Evolutionary conservation across 2,113 vertebrate genomes (phyloP), one percentile per base, ranked within the genome.

Genomic region (Gadus chalcogrammus): DNA sequence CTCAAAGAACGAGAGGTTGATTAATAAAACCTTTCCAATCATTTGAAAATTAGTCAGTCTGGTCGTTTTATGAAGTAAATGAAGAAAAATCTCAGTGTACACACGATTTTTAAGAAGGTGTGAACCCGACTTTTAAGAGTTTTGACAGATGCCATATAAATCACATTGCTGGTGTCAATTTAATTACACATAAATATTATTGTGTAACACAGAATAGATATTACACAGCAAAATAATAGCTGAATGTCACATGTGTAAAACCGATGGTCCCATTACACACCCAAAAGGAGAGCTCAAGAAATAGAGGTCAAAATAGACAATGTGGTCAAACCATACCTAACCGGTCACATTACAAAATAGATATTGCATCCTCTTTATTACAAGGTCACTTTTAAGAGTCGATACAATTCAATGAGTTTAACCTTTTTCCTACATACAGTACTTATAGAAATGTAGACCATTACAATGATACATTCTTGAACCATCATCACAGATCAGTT

Each of bases 401-500:
- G 80, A 79, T 69, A 74, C 79, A 84, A 78, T 80, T 76, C 81
- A 81, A 82, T 72, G 17, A 68, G 60, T 22, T 71, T 59, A n/a
- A 56, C 15, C 42, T 72, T 79, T 77, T 65, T 73, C 17, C 17
- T 68, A 79, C 42, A 82, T 75, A 75, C 73, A 80, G 11, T 5
- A 60, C 17, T 59, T 27, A 11, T 4, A 61, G 22, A 61, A 20
- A 20, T 61, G 20, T 15, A 61, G 13, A 61, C 11, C 12, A 61
- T 12, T 24, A 12, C 20, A 67, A 68, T 4, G 70, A 86, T 59
- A 76, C 71, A 77, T 76, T 79, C 75, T 79, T 84, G 62, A 79
- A 59, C 80, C 72, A 75, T 77, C 75, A 75, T 83, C 71, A 87
- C 85, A 90, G 85, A 90, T 82, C 89, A 83, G 85, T 84, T 83